Percentiles rank a stretch among this genome's conserved stretches.
Conservation (phyloP, 2,797 vertebrate species). For the Acanthurus tractus region DNA sequence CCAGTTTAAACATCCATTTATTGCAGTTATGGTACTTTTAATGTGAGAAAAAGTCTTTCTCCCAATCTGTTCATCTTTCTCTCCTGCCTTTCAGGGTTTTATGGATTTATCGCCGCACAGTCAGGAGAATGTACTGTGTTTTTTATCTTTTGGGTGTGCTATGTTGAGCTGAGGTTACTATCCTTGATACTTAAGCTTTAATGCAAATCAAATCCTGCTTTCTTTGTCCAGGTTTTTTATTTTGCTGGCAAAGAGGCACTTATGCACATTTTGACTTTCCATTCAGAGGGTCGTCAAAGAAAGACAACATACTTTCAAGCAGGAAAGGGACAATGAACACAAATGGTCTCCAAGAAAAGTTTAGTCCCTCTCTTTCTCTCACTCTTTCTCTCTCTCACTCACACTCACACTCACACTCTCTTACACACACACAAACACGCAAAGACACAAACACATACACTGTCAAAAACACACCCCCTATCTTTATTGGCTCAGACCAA, state of each 20-base stretch:
- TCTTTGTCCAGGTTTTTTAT: conserved; percentile 47
- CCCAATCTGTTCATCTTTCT: conserved; percentile 1
- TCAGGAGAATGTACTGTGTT: conserved; percentile 37
- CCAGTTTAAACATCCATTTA: conserved; percentile 12
- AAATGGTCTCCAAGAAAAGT: conserved; percentile 43
- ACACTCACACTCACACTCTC: conserved; percentile 16
- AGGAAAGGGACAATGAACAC: conserved; percentile 39
- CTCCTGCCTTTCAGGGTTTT: conserved; percentile 23
- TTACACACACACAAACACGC: conserved; percentile 19
- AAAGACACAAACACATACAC: conserved; percentile 15
- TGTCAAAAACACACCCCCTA: conserved; percentile 48
- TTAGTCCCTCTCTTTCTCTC: conserved; percentile 10
- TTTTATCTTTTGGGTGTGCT: conserved; percentile 62
- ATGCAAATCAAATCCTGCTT: conserved; percentile 49
- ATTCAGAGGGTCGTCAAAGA: conserved; percentile 58
- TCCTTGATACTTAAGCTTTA: conserved; percentile 29
- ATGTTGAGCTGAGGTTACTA: conserved; percentile 32
- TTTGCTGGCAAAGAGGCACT: conserved; percentile 33
- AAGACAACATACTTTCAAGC: conserved; percentile 36
- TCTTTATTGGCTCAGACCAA: conserved; percentile 47
- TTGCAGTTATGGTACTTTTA: conserved; percentile 21
- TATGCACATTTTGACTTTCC: conserved; percentile 56
- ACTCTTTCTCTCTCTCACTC: not conserved
- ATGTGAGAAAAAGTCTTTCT: conserved; percentile 10
- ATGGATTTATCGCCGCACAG: conserved; percentile 26